Base-by-base conservation (phyloP, 1,140 invertebrate genomes). In the Papilio helenus region DNA sequence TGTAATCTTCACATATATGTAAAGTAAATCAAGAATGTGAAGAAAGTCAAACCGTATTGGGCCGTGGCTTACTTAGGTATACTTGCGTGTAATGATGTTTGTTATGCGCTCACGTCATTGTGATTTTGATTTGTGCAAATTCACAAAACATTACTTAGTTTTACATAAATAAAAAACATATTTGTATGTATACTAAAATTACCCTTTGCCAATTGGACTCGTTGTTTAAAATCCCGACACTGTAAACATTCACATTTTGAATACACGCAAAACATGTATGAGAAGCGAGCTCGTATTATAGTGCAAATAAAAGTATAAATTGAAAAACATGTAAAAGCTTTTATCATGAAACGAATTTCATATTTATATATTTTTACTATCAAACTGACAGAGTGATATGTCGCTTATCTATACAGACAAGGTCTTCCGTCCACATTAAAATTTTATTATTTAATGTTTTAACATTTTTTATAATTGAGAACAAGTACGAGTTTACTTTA, bases 311-410 rank as follows among this genome's bases (percentile, higher is more conserved):
- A 65, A 68, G 34, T 61, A 68, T 16, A 68, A 68, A 68, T 68
- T 68, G 61, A 68, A 68, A 68, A 68, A 68, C 26, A 68, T 68
- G 61, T 34, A 29, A 68, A 68, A 34, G 61, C 61, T 68, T 68
- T 68, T 68, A 68, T 68, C 61, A 68, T 68, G 26, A 68, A 68
- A 68, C 14, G 14, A 29, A 29, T 68, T 29, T 26, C 20, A 61
- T 9, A 61, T 68, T 68, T 68, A 68, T 68, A 68, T 68, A 65
- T 34, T 29, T 65, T 68, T 29, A 68, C 26, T 68, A 68, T 68
- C 61, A 68, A 68, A 29, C 61, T 68, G 61, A 14, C 14, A 29
- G 61, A 68, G 20, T 61, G 58, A 68, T 29, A 29, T 68, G 61
- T 29, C 26, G 61, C 26, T 68, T 29, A 61, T 61, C 58, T 23